phyloP scores from a whole-genome alignment of 2,113 vertebrate genomes.

The Phrynocephalus versicolor region DNA sequence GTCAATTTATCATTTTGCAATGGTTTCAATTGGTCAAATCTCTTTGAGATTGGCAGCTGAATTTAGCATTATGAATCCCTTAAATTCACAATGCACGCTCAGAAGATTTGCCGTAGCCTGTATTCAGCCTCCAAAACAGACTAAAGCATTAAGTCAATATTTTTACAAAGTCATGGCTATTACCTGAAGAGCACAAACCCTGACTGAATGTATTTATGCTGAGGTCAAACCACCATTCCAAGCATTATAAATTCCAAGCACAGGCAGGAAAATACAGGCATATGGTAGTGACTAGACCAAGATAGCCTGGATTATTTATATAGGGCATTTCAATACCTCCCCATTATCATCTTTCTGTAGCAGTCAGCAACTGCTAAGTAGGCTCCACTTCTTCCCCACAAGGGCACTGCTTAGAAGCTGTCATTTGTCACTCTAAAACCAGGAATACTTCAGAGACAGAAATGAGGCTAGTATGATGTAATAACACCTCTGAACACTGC shows the following conservation, averaged over 20 bases:
- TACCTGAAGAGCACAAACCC: not conserved
- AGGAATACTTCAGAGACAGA: not conserved
- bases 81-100: not conserved
- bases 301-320: not conserved
- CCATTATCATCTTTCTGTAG: not conserved
- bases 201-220: not conserved
- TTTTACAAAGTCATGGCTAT: not conserved
- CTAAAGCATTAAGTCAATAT: not conserved
- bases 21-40: too few relatives aligned
- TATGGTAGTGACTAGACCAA: not conserved
- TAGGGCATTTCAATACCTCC: not conserved
- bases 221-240: not conserved
- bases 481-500: not conserved
- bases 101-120: not conserved
- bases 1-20: too few relatives aligned
- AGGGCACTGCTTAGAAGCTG: not conserved
- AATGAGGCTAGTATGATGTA: not conserved
- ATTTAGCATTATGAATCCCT: not conserved
- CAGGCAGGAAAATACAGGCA: not conserved
- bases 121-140: not conserved
- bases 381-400: not conserved
- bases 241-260: not conserved
- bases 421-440: slow-evolving; percentile 6
- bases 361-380: not conserved
- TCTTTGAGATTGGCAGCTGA: too few relatives aligned